Evolutionary conservation across 2,113 vertebrate genomes (phyloP), one percentile per base, ranked within the genome.

Genomic region (Nanorana parkeri): DNA sequence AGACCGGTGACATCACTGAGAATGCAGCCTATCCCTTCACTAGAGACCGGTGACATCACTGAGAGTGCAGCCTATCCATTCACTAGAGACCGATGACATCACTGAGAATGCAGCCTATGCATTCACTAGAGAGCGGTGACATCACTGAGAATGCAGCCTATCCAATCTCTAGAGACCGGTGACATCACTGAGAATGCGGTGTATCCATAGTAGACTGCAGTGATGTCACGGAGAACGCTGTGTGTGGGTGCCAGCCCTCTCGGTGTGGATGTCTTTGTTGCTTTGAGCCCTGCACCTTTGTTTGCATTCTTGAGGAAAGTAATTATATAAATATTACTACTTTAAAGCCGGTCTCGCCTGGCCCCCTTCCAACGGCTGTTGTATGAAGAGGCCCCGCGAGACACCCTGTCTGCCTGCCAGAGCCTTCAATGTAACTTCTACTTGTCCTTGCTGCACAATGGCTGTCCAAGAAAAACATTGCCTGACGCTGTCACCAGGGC

Each of bases 371-470:
- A 56, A 58, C 19, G 7, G 26, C 8, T 32, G 19, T 58, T 7
- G 71, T 24, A 74, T 28, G 23, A 55, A 55, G n/a, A 21, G 47
- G n/a, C 41, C 47, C 68, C 19, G 68, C 11, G 47, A 72, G 68
- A 72, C 68, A 55, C n/a, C 13, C 47, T 58, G 71, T 74, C 71
- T 74, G 28, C 51, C 8, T 74, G 52, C 52, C 71, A 74, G 32
- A 26, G 68, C 47, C 17, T 73, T 73, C 56, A 60, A 36, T n/a
- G 55, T 17, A 8, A 41, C n/a, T 17, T n/a, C 55, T 72, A 54
- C 4, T 16, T 72, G 6, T 69, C 2, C 51, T 72, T 55, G 19
- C 68, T 16, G 23, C 26, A 51, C 19, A 47, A 68, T 68, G n/a
- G 19, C 32, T 13, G 4, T 68, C 17, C 11, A 72, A 72, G 41